phyloP scores from a whole-genome alignment of 92 coral and sea anemone genomes.

The Paramuricea clavata region DNA sequence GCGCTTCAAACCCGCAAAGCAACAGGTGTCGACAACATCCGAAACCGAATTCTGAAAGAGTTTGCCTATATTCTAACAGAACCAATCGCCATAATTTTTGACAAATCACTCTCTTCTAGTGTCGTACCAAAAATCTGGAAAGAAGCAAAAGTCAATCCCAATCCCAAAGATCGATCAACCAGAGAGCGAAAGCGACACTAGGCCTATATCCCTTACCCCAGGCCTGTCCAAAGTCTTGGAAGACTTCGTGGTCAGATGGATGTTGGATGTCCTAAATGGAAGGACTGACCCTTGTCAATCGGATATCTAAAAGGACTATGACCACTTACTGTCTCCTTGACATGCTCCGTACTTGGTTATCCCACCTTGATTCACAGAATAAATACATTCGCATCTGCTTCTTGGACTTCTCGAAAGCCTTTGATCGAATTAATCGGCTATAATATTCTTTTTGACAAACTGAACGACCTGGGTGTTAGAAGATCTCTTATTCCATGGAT shows the following conservation, averaged over 20 bases:
- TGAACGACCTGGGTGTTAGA: conserved; percentile 48
- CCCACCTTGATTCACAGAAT: conserved; percentile 46
- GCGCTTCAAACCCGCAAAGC: conserved; percentile 6
- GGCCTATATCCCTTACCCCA: conserved; percentile 48
- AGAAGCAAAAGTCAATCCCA: conserved; percentile 45
- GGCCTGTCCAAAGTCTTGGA: background rate
- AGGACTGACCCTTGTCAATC: too few species aligned
- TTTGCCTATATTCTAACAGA: conserved; percentile 27
- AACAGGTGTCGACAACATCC: conserved; percentile 35
- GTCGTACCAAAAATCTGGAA: conserved; percentile 53
- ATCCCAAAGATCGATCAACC: conserved; percentile 28
- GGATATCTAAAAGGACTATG: conserved; percentile 39
- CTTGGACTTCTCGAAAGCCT: conserved; percentile 54
- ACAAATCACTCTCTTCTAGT: conserved; percentile 32
- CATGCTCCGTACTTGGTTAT: conserved; percentile 56
- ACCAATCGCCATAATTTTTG: conserved; percentile 41
- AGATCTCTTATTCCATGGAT: conserved; percentile 45
- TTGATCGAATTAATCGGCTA: conserved; percentile 11
- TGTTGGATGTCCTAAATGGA: too few species aligned
- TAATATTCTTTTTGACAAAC: conserved; percentile 14
- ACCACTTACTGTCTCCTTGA: conserved; percentile 62
- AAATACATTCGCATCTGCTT: conserved; percentile 52
- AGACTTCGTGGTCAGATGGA: too few species aligned
- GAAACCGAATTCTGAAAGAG: conserved; percentile 16
- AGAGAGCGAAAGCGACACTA: conserved; percentile 3